Conservation (phyloP, 2,797 vertebrate genomes). For the Knipowitschia caucasica region DNA sequence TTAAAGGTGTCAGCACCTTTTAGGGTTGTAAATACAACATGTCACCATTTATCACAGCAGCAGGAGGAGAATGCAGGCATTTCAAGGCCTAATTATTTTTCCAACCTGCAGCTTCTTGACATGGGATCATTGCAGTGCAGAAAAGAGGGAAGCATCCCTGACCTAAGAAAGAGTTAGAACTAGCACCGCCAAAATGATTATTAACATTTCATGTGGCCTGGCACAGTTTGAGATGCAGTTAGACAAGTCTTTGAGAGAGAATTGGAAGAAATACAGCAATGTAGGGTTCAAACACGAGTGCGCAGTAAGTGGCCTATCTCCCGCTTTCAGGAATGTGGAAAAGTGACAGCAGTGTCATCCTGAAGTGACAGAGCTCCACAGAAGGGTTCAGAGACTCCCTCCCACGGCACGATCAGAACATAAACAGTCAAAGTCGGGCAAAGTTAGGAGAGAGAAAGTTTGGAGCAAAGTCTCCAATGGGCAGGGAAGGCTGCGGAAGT, state of each 20-base stretch:
- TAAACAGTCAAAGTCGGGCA: constrained; percentile 17
- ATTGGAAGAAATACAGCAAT: constrained; percentile 25
- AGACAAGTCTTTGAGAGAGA: constrained; percentile 29
- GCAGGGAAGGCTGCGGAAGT: constrained; percentile 58
- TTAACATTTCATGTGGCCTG: constrained; percentile 35
- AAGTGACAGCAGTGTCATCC: constrained; percentile 47
- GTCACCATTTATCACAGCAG: constrained; percentile 62
- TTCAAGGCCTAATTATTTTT: constrained; percentile 60
- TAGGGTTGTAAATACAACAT: constrained; percentile 64
- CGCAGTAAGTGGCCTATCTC: constrained; percentile 35
- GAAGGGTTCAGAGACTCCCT: constrained; percentile 27
- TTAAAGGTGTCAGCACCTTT: constrained; percentile 60
- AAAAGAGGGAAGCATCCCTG: constrained; percentile 19
- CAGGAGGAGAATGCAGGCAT: constrained; percentile 45
- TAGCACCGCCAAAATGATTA: constrained; percentile 24
- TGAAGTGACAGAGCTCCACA: constrained; percentile 36
- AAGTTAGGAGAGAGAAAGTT: constrained; percentile 49
- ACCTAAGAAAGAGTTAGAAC: constrained; percentile 6
- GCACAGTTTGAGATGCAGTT: constrained; percentile 28
- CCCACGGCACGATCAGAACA: constrained; percentile 28
- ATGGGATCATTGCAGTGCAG: constrained; percentile 37
- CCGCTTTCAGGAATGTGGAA: constrained; percentile 31
- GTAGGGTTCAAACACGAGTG: constrained; percentile 31
- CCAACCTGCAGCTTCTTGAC: constrained; percentile 31
- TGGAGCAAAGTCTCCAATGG: constrained; percentile 46